Conservation (phyloP, 2,888 invertebrate genomes). For the Neuroscelio doddi region DNA sequence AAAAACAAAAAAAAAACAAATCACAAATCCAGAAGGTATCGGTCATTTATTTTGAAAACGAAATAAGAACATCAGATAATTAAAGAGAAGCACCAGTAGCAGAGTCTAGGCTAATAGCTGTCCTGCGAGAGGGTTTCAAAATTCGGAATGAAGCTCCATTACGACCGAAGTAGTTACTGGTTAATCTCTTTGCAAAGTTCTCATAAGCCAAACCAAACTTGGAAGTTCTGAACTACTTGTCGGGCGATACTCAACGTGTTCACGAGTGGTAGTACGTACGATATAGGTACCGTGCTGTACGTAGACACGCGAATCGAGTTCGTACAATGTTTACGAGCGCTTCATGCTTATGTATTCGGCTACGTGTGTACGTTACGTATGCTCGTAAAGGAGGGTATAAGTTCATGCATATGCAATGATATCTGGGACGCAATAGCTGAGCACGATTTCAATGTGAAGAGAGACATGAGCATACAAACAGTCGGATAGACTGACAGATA, state of each 20-base stretch:
- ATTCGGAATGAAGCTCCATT: slow-evolving; percentile 56
- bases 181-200: slow-evolving; percentile 59
- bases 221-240: slow-evolving; percentile 14
- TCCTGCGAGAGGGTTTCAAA: slow-evolving; percentile 36
- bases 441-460: slow-evolving; percentile 43
- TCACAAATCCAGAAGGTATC: no score
- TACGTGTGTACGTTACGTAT: not conserved
- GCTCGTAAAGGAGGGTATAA: slow-evolving; percentile 31
- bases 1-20: no score
- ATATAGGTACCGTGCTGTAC: not conserved
- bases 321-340: no score
- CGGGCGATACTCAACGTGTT: not conserved
- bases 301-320: not conserved
- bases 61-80: no score
- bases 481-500: slow-evolving; percentile 40
- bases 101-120: slow-evolving; percentile 24
- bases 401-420: slow-evolving; percentile 48
- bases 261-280: not conserved
- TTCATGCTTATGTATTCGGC: slow-evolving; percentile 7
- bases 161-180: slow-evolving; percentile 50
- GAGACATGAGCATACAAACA: slow-evolving; percentile 37
- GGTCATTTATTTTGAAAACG: no score
- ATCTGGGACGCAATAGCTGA: slow-evolving; percentile 46
- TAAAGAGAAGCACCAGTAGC: slow-evolving; percentile 3
- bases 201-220: slow-evolving; percentile 49